phyloP scores from a whole-genome alignment of 2,888 invertebrate genomes.

The Arctia plantaginis region DNA sequence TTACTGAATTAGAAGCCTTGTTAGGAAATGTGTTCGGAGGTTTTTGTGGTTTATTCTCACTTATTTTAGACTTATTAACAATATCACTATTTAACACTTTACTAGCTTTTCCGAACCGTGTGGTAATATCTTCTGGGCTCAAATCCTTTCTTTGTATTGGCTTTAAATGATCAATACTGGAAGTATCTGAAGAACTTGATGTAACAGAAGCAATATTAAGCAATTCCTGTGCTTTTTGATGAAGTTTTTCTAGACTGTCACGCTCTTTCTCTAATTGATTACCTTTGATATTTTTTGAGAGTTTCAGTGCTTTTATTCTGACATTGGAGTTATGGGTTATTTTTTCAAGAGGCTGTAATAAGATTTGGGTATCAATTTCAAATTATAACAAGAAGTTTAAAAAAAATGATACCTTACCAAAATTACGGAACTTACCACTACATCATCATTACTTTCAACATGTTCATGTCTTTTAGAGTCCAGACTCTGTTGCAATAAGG shows the following conservation, averaged over 20 bases:
- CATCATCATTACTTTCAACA: constrained; percentile 34
- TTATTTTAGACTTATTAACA: constrained; percentile 21
- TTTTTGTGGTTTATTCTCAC: constrained; percentile 18
- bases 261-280: constrained; percentile 54
- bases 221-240: constrained; percentile 78
- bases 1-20: constrained; percentile 14
- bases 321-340: constrained; percentile 18
- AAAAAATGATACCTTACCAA: neutral
- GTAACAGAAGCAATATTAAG: constrained; percentile 70
- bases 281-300: constrained; percentile 36
- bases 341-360: constrained; percentile 40
- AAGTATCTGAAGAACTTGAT: constrained; percentile 72
- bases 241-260: constrained; percentile 73
- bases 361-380: neutral
- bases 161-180: constrained; percentile 57
- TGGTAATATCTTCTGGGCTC: constrained; percentile 17
- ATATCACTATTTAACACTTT: constrained; percentile 15
- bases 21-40: neutral
- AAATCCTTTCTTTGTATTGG: constrained; percentile 33
- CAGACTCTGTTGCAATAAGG: constrained; percentile 64
- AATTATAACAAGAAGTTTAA: neutral
- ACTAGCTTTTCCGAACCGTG: neutral
- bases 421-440: constrained; percentile 24
- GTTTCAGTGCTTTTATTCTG: constrained; percentile 35
- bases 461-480: constrained; percentile 45